Percentiles rank a stretch among this genome's conserved stretches.
phyloP scores from a whole-genome alignment of 2,113 vertebrate genomes.

The Lepisosteus oculatus region DNA sequence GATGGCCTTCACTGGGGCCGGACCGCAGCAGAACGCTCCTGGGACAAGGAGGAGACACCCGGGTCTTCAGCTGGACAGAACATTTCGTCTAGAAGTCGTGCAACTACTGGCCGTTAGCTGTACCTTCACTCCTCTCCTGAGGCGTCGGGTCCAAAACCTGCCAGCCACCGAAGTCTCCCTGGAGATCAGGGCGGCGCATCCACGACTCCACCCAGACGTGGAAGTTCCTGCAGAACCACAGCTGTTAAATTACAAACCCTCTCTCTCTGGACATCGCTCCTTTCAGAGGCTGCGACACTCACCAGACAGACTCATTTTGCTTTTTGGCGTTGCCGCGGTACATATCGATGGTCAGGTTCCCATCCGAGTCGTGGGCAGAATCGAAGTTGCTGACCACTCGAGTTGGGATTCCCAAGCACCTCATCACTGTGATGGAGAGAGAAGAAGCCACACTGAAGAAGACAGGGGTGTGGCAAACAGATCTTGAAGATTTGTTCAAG shows the following conservation, averaged over 20 bases:
- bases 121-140: conserved; percentile 89
- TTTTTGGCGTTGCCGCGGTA: conserved; percentile 84
- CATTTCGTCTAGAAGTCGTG: too few relatives aligned
- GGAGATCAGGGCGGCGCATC: conserved; percentile 86
- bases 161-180: conserved; percentile 71
- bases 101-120: conserved; percentile 16
- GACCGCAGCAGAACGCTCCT: conserved; percentile 84
- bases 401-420: conserved; percentile 81
- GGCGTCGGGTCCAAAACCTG: conserved; percentile 77
- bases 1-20: conserved; percentile 77
- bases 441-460: neutral
- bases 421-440: conserved; percentile 66
- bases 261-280: too few relatives aligned
- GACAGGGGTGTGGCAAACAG: too few relatives aligned
- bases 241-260: too few relatives aligned
- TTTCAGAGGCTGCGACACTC: conserved; percentile 33
- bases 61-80: too few relatives aligned
- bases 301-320: conserved; percentile 84
- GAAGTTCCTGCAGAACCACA: conserved; percentile 76
- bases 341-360: conserved; percentile 85
- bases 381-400: conserved; percentile 91
- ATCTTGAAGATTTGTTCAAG: too few relatives aligned
- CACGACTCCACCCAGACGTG: conserved; percentile 93
- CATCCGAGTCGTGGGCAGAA: conserved; percentile 89
- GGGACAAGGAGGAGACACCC: conserved; percentile 14